Conservation (phyloP, 2,797 vertebrate species). For the Scolopax rusticola region DNA sequence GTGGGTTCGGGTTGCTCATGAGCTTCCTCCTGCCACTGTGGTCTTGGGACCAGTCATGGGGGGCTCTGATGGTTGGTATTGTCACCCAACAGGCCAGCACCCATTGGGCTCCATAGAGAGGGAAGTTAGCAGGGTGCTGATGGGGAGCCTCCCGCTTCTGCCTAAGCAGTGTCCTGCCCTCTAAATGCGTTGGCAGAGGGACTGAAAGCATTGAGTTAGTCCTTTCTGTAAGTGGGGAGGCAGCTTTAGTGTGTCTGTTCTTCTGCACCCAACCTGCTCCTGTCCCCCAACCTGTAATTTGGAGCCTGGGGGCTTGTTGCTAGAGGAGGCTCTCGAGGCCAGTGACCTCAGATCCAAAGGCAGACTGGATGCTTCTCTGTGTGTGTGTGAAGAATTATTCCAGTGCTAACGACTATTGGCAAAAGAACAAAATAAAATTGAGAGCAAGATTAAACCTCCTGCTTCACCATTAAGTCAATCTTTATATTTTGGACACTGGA, state of each 20-base stretch:
- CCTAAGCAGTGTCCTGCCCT: neutral
- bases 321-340: neutral
- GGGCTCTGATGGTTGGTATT: neutral
- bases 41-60: neutral
- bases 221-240: neutral
- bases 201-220: neutral
- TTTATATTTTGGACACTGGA: neutral
- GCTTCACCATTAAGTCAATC: neutral
- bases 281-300: neutral
- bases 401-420: neutral
- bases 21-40: neutral
- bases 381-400: neutral
- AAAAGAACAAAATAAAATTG: neutral
- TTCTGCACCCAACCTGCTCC: neutral
- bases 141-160: accelerated
- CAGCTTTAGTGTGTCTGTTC: neutral
- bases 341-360: neutral
- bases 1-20: neutral
- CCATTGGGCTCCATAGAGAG: neutral
- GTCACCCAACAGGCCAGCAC: neutral
- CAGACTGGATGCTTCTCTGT: neutral
- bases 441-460: neutral
- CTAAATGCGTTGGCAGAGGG: neutral
- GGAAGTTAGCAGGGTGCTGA: neutral
- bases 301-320: neutral